phyloP scores from a whole-genome alignment of 1,140 invertebrate genomes.

The Apis florea region DNA sequence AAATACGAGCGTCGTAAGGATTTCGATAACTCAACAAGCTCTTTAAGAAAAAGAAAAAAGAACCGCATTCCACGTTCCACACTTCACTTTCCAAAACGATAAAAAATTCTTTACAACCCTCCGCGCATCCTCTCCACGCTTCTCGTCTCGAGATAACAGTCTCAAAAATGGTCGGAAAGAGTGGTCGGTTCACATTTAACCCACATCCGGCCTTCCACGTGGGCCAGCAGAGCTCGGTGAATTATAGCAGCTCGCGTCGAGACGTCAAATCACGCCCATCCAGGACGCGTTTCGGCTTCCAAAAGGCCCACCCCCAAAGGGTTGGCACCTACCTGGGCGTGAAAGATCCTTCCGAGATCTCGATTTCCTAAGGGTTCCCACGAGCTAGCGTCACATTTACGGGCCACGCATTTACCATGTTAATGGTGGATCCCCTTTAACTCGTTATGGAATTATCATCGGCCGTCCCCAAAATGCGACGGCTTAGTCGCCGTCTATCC shows the following conservation, averaged over 20 bases:
- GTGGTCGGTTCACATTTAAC: neutral
- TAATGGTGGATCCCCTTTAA: conserved; percentile 58
- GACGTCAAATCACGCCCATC: conserved; percentile 62
- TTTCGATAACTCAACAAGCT: neutral
- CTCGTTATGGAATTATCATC: conserved; percentile 68
- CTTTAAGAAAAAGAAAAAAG: neutral
- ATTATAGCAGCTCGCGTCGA: conserved; percentile 49
- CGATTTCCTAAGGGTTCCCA: conserved; percentile 59
- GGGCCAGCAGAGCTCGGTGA: conserved; percentile 35
- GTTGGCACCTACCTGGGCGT: conserved; percentile 60
- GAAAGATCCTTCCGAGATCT: conserved; percentile 58
- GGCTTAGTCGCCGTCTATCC: conserved; percentile 50
- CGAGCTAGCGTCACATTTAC: conserved; percentile 57
- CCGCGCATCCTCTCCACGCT: neutral
- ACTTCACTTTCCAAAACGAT: neutral
- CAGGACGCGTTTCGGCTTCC: conserved; percentile 45
- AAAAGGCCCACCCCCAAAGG: conserved; percentile 36
- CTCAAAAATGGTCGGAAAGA: neutral
- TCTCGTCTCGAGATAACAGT: neutral
- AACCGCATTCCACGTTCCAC: neutral
- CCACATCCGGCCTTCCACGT: conserved; percentile 40
- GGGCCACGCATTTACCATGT: conserved; percentile 62
- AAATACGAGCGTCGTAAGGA: too few species aligned
- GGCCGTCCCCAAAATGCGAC: conserved; percentile 44
- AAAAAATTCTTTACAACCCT: neutral